Conservation (phyloP, 2,113 vertebrate genomes). For the Psittacula cyanocephala region DNA sequence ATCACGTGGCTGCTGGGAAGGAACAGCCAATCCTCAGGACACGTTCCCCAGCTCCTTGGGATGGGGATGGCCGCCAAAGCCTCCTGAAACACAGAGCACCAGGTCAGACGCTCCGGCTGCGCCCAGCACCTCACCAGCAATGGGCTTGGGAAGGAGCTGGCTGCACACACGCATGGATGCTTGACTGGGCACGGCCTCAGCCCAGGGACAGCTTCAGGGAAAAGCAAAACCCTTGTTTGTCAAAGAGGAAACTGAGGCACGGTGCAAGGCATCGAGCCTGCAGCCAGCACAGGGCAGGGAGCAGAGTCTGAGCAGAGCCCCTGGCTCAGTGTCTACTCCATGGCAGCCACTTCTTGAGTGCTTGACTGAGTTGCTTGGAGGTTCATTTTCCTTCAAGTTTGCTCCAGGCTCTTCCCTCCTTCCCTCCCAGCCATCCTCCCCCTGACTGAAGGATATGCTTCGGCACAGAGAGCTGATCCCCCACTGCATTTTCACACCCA, state of each 20-base stretch:
- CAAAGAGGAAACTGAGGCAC: not conserved
- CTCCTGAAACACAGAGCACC: slow-evolving; percentile 35
- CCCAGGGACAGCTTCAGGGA: not conserved
- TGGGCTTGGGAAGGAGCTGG: not conserved
- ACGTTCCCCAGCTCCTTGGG: not conserved
- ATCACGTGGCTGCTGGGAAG: not conserved
- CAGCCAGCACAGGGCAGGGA: not conserved
- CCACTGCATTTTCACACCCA: not conserved
- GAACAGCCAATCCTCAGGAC: not conserved
- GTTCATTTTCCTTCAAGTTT: not conserved
- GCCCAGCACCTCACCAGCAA: not conserved
- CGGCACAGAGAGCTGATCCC: not conserved
- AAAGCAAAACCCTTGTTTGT: not conserved
- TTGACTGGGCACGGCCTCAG: fast-evolving
- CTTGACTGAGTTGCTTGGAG: not conserved
- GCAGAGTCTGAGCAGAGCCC: not conserved
- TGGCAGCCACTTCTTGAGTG: not conserved
- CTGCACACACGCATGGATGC: not conserved
- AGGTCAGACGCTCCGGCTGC: not conserved
- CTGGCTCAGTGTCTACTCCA: fast-evolving
- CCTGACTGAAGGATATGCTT: not conserved
- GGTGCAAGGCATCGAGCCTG: fast-evolving
- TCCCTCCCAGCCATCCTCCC: not conserved
- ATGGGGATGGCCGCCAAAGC: not conserved
- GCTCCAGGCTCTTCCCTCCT: not conserved